A percentile compares a stretch with the other conserved stretches of the same genome.
Evolutionary conservation across 2,888 invertebrate genomes (phyloP).

Genomic region (Nemoura dubitans): DNA sequence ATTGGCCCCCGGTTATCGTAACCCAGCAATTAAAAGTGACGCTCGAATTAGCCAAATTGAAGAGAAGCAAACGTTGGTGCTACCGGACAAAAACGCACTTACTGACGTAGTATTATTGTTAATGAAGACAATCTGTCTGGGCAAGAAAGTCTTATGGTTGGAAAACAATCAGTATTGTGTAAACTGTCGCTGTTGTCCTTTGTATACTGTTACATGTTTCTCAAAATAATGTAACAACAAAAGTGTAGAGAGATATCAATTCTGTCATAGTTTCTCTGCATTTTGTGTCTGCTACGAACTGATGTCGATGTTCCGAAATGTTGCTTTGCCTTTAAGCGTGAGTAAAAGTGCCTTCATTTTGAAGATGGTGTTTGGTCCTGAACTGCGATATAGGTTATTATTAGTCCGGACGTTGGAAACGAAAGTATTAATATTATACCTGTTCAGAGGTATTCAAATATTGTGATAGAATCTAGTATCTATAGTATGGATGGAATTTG

Average conservation of each 20-base stretch:
- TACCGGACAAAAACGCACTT: neutral
- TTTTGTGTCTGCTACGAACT: neutral
- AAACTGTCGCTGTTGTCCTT: neutral
- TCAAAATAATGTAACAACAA: neutral
- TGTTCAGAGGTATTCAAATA: neutral
- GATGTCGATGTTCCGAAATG: neutral
- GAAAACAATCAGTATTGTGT: neutral
- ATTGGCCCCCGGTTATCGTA: too few relatives aligned
- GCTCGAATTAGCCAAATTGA: too few relatives aligned
- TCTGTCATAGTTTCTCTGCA: neutral
- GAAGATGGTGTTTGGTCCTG: neutral
- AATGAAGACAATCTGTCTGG: neutral
- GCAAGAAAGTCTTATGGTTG: neutral
- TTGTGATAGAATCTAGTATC: neutral
- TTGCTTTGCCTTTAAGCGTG: neutral
- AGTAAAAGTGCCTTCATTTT: constrained; percentile 7
- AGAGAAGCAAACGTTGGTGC: too few relatives aligned
- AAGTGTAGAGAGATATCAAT: neutral
- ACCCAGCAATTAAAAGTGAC: too few relatives aligned
- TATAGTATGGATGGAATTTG: neutral
- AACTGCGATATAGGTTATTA: neutral
- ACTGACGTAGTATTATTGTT: neutral
- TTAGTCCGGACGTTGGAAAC: too few relatives aligned
- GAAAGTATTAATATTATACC: neutral
- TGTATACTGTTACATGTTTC: neutral